Conservation (phyloP, 2,888 invertebrate genomes). For the Cataglyphis livida region DNA sequence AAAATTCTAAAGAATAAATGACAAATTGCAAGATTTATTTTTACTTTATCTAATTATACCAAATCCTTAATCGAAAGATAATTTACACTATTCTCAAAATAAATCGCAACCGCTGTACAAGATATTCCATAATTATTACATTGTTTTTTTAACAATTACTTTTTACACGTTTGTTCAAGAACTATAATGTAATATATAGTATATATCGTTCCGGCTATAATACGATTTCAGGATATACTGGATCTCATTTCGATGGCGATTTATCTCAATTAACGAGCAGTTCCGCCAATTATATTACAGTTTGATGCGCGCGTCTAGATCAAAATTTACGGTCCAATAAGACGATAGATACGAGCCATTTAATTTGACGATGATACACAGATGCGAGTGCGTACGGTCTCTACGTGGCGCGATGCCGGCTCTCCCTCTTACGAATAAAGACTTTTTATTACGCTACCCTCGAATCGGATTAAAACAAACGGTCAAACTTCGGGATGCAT, state of each 20-base stretch:
- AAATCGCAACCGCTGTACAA: neutral
- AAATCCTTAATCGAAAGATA: neutral
- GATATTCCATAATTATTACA: neutral
- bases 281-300: constrained; percentile 50
- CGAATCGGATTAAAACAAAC: constrained; percentile 59
- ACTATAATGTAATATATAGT: neutral
- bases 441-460: constrained; percentile 22
- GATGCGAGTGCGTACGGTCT: constrained; percentile 10
- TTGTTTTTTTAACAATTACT: neutral
- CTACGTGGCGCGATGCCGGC: neutral
- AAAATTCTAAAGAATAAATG: neutral
- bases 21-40: neutral
- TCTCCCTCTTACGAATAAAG: constrained; percentile 1
- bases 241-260: constrained; percentile 53
- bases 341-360: constrained; percentile 32
- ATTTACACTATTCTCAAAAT: neutral
- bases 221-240: constrained; percentile 36
- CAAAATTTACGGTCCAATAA: constrained; percentile 58
- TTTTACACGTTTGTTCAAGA: neutral
- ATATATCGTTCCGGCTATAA: neutral
- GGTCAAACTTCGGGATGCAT: constrained; percentile 5
- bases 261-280: constrained; percentile 61
- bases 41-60: neutral
- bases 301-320: constrained; percentile 38
- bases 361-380: constrained; percentile 64